Conservation (phyloP, 1,140 invertebrate genomes). For the Liolophura sinensis region DNA sequence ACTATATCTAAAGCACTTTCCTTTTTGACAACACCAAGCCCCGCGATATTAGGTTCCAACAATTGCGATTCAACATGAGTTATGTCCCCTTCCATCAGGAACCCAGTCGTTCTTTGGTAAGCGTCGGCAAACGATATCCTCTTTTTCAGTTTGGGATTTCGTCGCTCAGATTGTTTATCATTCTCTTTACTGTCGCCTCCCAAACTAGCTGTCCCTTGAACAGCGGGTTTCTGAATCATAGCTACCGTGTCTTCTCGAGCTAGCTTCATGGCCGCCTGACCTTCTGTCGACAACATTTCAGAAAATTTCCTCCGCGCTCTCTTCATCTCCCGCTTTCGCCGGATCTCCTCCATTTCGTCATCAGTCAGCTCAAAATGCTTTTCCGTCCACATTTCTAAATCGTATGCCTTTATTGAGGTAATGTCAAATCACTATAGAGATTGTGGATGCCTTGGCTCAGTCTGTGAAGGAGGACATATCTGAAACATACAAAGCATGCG, state of each 20-base stretch:
- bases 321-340: too few species aligned
- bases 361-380: too few species aligned
- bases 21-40: slow-evolving; percentile 22
- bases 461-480: too few species aligned
- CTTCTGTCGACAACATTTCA: slow-evolving; percentile 21
- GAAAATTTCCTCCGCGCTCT: slow-evolving; percentile 16
- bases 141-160: neutral
- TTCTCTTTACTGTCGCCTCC: neutral
- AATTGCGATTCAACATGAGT: slow-evolving; percentile 15
- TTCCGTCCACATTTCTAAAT: too few species aligned
- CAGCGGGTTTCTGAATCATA: neutral
- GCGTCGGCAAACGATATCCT: slow-evolving; percentile 6
- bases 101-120: slow-evolving; percentile 4
- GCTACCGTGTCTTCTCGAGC: slow-evolving; percentile 11
- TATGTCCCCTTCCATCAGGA: slow-evolving; percentile 24
- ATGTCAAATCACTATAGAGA: too few species aligned
- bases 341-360: too few species aligned
- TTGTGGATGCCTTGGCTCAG: too few species aligned
- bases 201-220: too few species aligned
- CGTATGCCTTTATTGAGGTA: too few species aligned
- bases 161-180: neutral
- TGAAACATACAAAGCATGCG: too few species aligned
- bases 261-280: slow-evolving; percentile 19
- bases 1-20: slow-evolving; percentile 28
- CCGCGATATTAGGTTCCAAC: slow-evolving; percentile 7